Evolutionary conservation across 2,888 invertebrate species (phyloP).

Genomic region (Cheilosia vulpina): DNA sequence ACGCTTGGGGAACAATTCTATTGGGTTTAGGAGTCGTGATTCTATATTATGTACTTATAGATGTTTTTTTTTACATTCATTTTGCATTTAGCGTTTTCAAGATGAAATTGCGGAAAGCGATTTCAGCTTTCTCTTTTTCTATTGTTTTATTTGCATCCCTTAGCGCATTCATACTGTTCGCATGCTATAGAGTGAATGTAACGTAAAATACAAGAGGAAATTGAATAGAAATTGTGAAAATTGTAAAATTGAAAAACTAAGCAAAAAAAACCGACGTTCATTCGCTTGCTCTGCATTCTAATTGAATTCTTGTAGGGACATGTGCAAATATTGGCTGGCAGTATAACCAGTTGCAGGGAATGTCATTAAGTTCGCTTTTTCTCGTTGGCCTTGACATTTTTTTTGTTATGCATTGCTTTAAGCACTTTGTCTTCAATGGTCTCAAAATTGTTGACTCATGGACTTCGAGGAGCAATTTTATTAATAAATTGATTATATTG

Average conservation of each 20-base stretch:
- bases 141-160: constrained; percentile 48
- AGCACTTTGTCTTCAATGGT: not conserved
- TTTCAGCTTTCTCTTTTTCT: constrained; percentile 43
- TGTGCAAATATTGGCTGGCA: constrained; percentile 70
- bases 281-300: constrained; percentile 66
- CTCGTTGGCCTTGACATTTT: constrained; percentile 40
- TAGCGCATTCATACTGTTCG: constrained; percentile 43
- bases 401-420: not conserved
- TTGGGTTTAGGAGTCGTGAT: constrained; percentile 55
- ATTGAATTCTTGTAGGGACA: constrained; percentile 68
- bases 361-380: constrained; percentile 52
- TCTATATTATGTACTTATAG: constrained; percentile 21
- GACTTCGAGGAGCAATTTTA: constrained; percentile 28
- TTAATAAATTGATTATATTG: constrained; percentile 34
- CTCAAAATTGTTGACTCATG: constrained; percentile 22
- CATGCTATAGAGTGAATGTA: constrained; percentile 45
- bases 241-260: constrained; percentile 65
- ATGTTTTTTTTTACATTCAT: constrained; percentile 17
- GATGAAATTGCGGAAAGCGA: constrained; percentile 67
- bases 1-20: constrained; percentile 62
- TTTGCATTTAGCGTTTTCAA: constrained; percentile 59
- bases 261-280: constrained; percentile 42
- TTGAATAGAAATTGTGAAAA: constrained; percentile 73
- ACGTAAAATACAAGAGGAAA: constrained; percentile 66
- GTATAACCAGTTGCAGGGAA: constrained; percentile 67